Conservation (phyloP, 2,797 vertebrate genomes). For the Crax fasciolata region DNA sequence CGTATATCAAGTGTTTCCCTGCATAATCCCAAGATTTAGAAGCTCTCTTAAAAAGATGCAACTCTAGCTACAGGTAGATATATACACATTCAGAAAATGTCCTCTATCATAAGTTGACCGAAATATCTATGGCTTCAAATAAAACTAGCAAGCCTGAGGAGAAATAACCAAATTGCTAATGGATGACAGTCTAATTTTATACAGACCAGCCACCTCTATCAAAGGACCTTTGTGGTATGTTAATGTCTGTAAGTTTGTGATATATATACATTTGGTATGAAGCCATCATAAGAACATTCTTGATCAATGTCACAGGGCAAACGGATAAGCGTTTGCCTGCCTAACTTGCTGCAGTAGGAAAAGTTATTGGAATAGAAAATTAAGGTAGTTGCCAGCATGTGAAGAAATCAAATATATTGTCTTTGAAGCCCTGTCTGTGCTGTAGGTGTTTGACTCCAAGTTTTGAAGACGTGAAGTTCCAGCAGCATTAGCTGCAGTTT, state of each 20-base stretch:
- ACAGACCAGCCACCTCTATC: not conserved
- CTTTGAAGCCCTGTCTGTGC: not conserved
- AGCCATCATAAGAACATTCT: not conserved
- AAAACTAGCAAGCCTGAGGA: not conserved
- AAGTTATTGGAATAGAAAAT: constrained; percentile 6
- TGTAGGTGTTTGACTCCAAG: not conserved
- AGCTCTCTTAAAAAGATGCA: not conserved
- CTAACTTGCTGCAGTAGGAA: not conserved
- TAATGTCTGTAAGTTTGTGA: not conserved
- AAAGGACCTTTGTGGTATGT: not conserved
- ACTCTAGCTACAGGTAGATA: not conserved
- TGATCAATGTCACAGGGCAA: not conserved
- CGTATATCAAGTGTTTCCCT: not conserved
- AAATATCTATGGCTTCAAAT: not conserved
- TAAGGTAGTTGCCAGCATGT: not conserved
- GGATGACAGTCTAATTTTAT: not conserved
- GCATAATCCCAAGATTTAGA: not conserved
- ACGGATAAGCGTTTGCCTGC: not conserved
- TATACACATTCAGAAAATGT: not conserved
- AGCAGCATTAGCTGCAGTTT: not conserved
- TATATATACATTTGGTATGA: not conserved
- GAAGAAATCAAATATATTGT: not conserved
- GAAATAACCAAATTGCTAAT: not conserved
- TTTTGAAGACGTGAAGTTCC: not conserved
- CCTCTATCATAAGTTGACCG: not conserved